These are phyloP conservation scores for Cairina moschata DNA, from an alignment of 2,113 vertebrate species.

Conservation along the genomic window DNA sequence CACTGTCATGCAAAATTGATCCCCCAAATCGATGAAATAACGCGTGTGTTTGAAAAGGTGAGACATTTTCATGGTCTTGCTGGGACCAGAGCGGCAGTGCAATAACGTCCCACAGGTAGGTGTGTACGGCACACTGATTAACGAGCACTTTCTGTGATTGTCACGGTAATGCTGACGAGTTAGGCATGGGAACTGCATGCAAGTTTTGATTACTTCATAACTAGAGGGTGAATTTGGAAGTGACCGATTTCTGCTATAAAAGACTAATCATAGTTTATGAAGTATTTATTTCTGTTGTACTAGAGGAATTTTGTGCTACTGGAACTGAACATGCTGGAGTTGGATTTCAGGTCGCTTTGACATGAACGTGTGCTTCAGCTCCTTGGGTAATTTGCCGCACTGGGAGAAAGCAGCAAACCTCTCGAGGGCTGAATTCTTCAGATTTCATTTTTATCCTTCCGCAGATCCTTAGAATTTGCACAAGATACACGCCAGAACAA, in stretches of 20 bases:
- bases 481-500: constrained; percentile 93
- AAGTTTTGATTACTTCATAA: not conserved
- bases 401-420: accelerated
- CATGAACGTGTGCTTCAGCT: accelerated
- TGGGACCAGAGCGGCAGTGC: not conserved
- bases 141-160: accelerated
- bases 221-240: not conserved
- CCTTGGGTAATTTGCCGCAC: accelerated
- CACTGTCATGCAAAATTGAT: accelerated
- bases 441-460: not conserved
- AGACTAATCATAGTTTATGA: accelerated
- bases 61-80: not conserved
- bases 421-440: not conserved
- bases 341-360: not conserved
- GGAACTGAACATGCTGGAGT: not conserved
- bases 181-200: not conserved
- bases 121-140: accelerated
- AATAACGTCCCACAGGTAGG: not conserved
- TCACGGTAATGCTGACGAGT: not conserved
- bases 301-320: not conserved
- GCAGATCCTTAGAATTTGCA: constrained; percentile 95
- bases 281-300: not conserved
- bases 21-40: not conserved
- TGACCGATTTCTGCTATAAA: not conserved
- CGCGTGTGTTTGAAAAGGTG: accelerated